These are phyloP conservation scores for Caenorhabditis sp. DNA, from an alignment of 2,888 invertebrate genomes.

Conservation along the genomic window DNA sequence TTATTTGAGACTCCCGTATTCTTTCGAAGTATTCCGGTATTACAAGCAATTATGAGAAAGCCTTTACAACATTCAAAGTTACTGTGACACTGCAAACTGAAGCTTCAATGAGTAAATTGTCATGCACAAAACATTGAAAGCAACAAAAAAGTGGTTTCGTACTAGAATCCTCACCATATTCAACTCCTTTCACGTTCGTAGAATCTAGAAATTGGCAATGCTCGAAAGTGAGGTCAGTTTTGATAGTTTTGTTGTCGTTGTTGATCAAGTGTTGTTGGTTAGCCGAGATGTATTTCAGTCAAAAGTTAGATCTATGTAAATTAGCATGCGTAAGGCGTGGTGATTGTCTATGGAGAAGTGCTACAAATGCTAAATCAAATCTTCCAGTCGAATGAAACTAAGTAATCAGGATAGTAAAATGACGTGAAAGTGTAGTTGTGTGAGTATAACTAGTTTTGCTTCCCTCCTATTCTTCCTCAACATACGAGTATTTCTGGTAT, in stretches of 20 bases:
- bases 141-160: slow-evolving; percentile 9
- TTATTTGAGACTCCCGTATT: slow-evolving; percentile 1
- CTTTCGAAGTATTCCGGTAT: neutral
- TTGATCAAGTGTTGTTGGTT: too few species aligned
- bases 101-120: neutral
- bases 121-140: slow-evolving; percentile 32
- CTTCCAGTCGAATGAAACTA: slow-evolving; percentile 44
- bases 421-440: slow-evolving; percentile 27
- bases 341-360: neutral
- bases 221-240: slow-evolving; percentile 5
- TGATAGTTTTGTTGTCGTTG: too few species aligned
- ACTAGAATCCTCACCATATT: slow-evolving; percentile 48
- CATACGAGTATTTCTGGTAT: slow-evolving; percentile 17
- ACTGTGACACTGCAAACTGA: slow-evolving; percentile 29
- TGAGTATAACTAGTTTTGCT: slow-evolving; percentile 12
- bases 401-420: slow-evolving; percentile 6
- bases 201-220: slow-evolving; percentile 47
- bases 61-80: slow-evolving; percentile 1
- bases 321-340: slow-evolving; percentile 8
- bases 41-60: slow-evolving; percentile 17
- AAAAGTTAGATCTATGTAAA: slow-evolving; percentile 9
- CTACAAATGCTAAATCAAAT: slow-evolving; percentile 31
- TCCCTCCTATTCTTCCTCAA: slow-evolving; percentile 9
- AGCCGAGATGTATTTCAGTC: neutral
- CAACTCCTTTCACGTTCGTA: slow-evolving; percentile 39